These are phyloP conservation scores for Brachycybe producta DNA, from an alignment of 2,888 invertebrate species.

Conservation along the genomic window DNA sequence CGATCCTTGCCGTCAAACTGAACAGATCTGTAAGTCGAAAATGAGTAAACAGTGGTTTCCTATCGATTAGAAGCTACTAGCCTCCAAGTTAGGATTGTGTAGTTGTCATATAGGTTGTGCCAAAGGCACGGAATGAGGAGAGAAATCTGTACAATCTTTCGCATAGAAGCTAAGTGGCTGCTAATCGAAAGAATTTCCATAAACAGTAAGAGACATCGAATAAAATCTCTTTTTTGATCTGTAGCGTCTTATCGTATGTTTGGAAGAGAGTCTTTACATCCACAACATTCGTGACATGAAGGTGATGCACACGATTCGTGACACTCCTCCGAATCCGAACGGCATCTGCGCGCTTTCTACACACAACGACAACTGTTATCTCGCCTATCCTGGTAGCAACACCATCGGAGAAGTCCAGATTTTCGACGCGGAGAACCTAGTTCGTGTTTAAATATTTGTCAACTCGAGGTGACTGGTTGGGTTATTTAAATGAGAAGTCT, in stretches of 20 bases:
- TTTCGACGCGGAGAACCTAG: conserved; percentile 81
- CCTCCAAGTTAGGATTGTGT: too few relatives aligned
- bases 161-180: too few relatives aligned
- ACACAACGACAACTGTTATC: conserved; percentile 76
- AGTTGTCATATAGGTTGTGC: too few relatives aligned
- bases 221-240: conserved; percentile 23
- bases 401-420: conserved; percentile 90
- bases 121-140: too few relatives aligned
- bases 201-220: too few relatives aligned
- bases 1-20: conserved; percentile 86
- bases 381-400: conserved; percentile 93
- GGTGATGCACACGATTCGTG: conserved; percentile 92
- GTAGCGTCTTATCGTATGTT: conserved; percentile 85
- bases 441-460: conserved; percentile 39
- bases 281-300: conserved; percentile 98
- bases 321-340: conserved; percentile 87
- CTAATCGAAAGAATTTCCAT: too few relatives aligned
- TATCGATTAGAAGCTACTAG: too few relatives aligned
- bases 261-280: conserved; percentile 94
- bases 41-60: too few relatives aligned
- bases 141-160: too few relatives aligned
- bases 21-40: conserved; percentile 65
- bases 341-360: conserved; percentile 86
- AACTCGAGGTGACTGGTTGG: too few relatives aligned
- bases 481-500: too few relatives aligned